Base-by-base conservation (phyloP, 2,113 vertebrate species). In the Colinus virginianus region DNA sequence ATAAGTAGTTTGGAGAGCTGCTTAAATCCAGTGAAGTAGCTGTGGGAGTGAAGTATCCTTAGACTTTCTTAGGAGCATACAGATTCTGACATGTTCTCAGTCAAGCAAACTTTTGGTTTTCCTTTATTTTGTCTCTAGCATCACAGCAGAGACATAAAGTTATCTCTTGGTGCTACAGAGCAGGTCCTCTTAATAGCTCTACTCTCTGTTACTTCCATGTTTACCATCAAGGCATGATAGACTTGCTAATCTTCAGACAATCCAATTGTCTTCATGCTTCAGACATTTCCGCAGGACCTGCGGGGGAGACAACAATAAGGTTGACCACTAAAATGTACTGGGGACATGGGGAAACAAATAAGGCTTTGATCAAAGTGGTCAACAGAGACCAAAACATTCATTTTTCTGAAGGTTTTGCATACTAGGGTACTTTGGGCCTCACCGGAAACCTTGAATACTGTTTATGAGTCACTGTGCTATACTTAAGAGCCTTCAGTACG, bases 311-410 rank as follows among this genome's bases (percentile, higher is more conserved):
- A 75, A 18, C 72, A 45, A 66, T 17, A 71, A 56, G 51, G 43
- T 7, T 76, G 91, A 87, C 25, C 36, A 68, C 67, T 79, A 15
- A 83, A 78, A 93, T 78, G 34, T 95, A 68, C 70, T 93, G 1
- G 95, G 77, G 45, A 91, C 70, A 32, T 63, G 63, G 63, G 86
- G 64, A 92, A 88, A 69, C 56, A 94, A 95, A 81, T 51, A 78
- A 92, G 18, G 61, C 55, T 95, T 85, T 94, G 71, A 51, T 75
- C 42, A 72, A 66, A 83, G 64, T 51, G 63, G 48, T 90, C 53
- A 87, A 71, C 9, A 74, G 43, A 92, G 77, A 81, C 77, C 72
- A 77, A 90, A 62, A 43, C 0, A 0, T 17, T 70, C 25, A 34
- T 77, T 94, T 95, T 84, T 92, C 62, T 79, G 46, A 56, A 79